phyloP scores from a whole-genome alignment of 2,888 invertebrate genomes.

The Lepas anatifera region DNA sequence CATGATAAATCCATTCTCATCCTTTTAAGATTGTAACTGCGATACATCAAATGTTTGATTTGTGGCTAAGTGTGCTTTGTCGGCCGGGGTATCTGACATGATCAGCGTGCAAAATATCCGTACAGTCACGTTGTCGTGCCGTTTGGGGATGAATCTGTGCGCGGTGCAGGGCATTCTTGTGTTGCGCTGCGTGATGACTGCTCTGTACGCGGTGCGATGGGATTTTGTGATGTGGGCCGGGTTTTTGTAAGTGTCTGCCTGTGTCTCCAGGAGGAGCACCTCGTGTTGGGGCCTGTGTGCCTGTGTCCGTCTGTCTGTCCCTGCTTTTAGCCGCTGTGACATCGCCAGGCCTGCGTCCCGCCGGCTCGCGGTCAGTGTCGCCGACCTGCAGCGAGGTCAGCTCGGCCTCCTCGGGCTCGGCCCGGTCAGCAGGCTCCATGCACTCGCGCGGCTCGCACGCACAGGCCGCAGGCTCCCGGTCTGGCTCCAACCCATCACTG shows the following conservation, averaged over 20 bases:
- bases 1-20: too few relatives aligned
- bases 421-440: not conserved
- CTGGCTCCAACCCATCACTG: not conserved
- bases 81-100: too few relatives aligned
- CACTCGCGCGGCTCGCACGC: not conserved
- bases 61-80: too few relatives aligned
- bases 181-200: not conserved
- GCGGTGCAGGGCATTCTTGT: too few relatives aligned
- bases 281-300: not conserved
- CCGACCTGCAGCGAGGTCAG: not conserved
- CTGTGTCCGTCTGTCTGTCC: not conserved
- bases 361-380: not conserved
- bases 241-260: not conserved
- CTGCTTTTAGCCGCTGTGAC: too few relatives aligned
- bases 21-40: too few relatives aligned
- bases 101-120: too few relatives aligned
- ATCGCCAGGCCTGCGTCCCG: not conserved
- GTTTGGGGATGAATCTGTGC: too few relatives aligned
- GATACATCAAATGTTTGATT: too few relatives aligned
- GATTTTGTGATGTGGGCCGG: not conserved
- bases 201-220: not conserved
- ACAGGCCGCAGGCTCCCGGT: not conserved
- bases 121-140: too few relatives aligned
- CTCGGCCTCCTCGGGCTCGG: not conserved
- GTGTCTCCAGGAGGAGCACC: not conserved